These are phyloP conservation scores for Piscicola geometra DNA, from an alignment of 2,888 invertebrate genomes.

Conservation along the genomic window DNA sequence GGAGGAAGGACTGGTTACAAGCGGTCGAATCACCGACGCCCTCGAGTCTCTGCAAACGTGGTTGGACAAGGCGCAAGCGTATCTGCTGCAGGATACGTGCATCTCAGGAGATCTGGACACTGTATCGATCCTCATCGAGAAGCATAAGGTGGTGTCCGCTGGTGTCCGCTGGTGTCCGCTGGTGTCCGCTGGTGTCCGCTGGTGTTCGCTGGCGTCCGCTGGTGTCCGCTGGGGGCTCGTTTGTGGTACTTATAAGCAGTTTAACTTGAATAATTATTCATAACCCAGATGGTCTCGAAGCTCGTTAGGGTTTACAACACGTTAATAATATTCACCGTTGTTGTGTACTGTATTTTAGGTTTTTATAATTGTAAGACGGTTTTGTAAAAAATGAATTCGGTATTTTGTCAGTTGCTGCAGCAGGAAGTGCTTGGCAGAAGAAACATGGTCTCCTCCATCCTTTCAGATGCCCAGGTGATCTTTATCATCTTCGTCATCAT, in stretches of 20 bases:
- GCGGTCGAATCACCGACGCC: conserved; percentile 54
- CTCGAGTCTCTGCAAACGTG: conserved; percentile 54
- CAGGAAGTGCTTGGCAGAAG: conserved; percentile 49
- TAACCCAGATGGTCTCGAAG: too few relatives aligned
- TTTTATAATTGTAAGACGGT: too few relatives aligned
- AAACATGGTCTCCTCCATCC: conserved; percentile 49
- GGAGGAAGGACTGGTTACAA: conserved; percentile 54
- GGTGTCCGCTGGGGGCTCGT: too few relatives aligned
- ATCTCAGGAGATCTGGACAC: conserved; percentile 56
- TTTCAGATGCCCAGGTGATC: conserved; percentile 46
- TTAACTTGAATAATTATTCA: conserved; percentile 7
- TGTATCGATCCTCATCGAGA: conserved; percentile 54
- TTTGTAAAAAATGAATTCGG: too few relatives aligned
- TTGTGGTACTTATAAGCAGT: not conserved
- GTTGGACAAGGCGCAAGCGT: conserved; percentile 53
- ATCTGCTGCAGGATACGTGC: conserved; percentile 52
- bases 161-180: too few relatives aligned
- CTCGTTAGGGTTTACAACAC: too few relatives aligned
- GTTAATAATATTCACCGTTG: too few relatives aligned
- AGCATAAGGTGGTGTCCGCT: conserved; percentile 51
- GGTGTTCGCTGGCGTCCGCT: too few relatives aligned
- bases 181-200: too few relatives aligned
- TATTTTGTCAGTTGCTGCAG: conserved; percentile 49
- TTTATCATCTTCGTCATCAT: too few relatives aligned
- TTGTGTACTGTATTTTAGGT: too few relatives aligned